Percentiles rank a stretch among this genome's conserved stretches.
phyloP scores from a whole-genome alignment of 2,113 vertebrate genomes.

The Vimba vimba region DNA sequence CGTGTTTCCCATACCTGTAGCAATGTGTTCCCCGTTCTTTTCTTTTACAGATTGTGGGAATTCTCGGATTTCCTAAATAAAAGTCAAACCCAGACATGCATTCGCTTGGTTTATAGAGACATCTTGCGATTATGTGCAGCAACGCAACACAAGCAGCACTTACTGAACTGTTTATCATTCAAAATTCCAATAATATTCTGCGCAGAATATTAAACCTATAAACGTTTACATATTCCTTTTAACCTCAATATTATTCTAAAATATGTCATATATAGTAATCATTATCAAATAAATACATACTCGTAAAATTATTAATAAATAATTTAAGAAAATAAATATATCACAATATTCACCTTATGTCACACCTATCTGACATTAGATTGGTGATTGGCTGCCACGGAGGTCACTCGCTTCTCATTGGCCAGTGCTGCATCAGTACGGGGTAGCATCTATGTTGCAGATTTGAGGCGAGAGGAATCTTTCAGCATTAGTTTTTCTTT shows the following conservation, averaged over 20 bases:
- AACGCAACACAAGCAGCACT: background rate
- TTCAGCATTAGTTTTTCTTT: background rate
- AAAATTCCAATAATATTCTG: background rate
- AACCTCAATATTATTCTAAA: background rate
- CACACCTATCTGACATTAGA: background rate
- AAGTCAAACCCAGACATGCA: background rate
- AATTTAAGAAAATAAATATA: too few species aligned
- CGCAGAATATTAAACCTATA: background rate
- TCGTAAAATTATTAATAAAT: too few species aligned
- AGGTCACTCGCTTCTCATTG: conserved; percentile 17
- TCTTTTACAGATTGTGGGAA: background rate
- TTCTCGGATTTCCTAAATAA: background rate
- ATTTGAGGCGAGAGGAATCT: conserved; percentile 30
- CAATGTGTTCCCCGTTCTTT: background rate
- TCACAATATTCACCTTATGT: conserved; percentile 8
- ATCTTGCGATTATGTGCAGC: conserved; percentile 27
- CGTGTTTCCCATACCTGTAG: background rate
- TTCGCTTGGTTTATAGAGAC: conserved; percentile 18
- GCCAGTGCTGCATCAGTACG: conserved; percentile 23
- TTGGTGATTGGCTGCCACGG: conserved; percentile 17
- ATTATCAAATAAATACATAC: too few species aligned
- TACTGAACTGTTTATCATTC: background rate
- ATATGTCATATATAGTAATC: background rate
- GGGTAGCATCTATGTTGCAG: conserved; percentile 18
- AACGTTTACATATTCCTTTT: background rate